Evolutionary conservation across 2,888 invertebrate genomes (phyloP), one percentile per base, ranked within the genome.

Genomic region (Pandemis corylana): DNA sequence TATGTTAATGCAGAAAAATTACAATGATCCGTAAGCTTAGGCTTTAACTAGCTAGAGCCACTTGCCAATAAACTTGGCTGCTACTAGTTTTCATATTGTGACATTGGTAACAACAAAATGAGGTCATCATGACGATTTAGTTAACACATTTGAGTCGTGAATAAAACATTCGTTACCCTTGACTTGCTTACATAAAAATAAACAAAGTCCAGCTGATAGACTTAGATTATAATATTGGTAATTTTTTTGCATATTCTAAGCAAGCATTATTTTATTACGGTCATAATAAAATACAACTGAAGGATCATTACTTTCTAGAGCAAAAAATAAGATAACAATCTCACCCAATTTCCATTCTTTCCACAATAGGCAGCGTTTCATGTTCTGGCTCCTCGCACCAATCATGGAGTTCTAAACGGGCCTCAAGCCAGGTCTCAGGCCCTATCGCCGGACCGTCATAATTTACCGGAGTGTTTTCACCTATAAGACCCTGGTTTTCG

Each of bases 341-440:
- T 87, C 92, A 97, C 98, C 98, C 98, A 82, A 97, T 96, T 87
- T 95, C 93, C 94, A 97, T 96, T 84, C 97, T 95, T 79, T 97
- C 95, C 13, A 94, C 91, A 64, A 97, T 95, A 0, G 95, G 88
- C 80, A 98, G 91, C 0, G 94, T 93, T 76, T 97, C 97, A 71
- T 97, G 94, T 72, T 96, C 96, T 0, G 96, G 95, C 83, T 97
- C 97, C 76, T 95, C 95, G 77, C 95, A 91, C 82, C 96, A 95
- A 77, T 96, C 95, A 61, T 97, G 89, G 42, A 99, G 92, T 86
- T 97, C 96, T 15, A 99, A 91, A 63, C 95, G 96, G 78, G 97
- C 98, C 62, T 94, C 91, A 12, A 98, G 89, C 83, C 95, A 95
- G 0, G 96, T 95, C 80, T 96, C 95, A 0, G 96, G 90, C 36